A percentile compares a stretch with the other conserved stretches of the same genome.
phyloP scores from a whole-genome alignment of 2,797 vertebrate species.

The Neopelma chrysocephalum region DNA sequence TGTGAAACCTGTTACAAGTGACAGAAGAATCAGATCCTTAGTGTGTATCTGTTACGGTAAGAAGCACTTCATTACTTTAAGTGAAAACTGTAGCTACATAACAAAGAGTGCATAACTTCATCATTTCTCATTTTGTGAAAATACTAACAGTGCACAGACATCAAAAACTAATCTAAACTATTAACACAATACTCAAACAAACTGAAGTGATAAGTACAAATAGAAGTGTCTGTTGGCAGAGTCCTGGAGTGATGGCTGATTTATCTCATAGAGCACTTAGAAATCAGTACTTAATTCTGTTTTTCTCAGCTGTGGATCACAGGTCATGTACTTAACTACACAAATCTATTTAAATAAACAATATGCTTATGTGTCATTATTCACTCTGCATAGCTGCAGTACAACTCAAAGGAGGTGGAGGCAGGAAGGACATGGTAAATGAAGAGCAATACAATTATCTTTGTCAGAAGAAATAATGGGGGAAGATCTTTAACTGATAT shows the following conservation, averaged over 20 bases:
- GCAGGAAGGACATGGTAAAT: not conserved
- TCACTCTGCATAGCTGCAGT: not conserved
- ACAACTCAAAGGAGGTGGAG: not conserved
- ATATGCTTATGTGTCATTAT: not conserved
- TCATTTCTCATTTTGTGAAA: conserved; percentile 51
- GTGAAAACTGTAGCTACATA: not conserved
- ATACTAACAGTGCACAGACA: not conserved
- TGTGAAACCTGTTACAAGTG: not conserved
- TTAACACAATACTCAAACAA: conserved; percentile 53
- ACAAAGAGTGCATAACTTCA: not conserved
- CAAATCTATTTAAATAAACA: conserved; percentile 59
- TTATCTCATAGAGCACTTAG: conserved; percentile 10
- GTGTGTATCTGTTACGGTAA: not conserved
- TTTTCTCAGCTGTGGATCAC: conserved; percentile 27
- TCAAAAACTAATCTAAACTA: conserved; percentile 47
- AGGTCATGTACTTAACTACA: conserved; percentile 26
- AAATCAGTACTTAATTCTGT: conserved; percentile 36
- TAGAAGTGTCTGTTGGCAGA: conserved; percentile 8
- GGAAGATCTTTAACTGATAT: not conserved
- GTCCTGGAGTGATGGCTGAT: conserved; percentile 35
- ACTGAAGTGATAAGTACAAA: conserved; percentile 21
- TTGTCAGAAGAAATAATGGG: not conserved
- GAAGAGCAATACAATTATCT: not conserved
- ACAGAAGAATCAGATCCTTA: not conserved
- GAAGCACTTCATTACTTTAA: not conserved